Evolutionary conservation across 2,888 invertebrate genomes (phyloP).

Genomic region (Drosophila prostipennis): DNA sequence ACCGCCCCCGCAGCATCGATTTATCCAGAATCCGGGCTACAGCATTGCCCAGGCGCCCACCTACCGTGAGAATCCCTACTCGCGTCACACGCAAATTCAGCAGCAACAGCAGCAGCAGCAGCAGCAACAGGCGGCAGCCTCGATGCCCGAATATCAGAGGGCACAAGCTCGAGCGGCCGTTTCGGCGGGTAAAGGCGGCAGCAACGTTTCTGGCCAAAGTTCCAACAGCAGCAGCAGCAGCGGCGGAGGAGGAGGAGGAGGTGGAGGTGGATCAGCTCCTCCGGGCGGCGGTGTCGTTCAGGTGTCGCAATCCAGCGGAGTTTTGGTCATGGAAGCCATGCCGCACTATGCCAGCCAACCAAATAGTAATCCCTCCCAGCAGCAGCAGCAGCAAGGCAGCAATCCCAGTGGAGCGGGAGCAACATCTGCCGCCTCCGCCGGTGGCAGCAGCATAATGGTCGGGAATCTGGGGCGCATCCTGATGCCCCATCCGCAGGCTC

Average conservation of each 20-base stretch:
- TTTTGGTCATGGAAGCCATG: slow-evolving; percentile 70
- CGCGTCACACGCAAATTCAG: slow-evolving; percentile 82
- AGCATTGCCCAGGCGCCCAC: slow-evolving; percentile 81
- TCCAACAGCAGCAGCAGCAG: slow-evolving; percentile 69
- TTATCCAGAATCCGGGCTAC: slow-evolving; percentile 83
- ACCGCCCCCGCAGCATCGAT: slow-evolving; percentile 72
- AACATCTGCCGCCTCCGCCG: slow-evolving; percentile 47
- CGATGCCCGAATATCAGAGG: slow-evolving; percentile 47
- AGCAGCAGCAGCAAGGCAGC: slow-evolving; percentile 43
- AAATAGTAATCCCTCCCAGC: slow-evolving; percentile 54
- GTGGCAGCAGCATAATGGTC: slow-evolving; percentile 69
- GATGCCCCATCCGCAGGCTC: slow-evolving; percentile 62
- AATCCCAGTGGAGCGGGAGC: slow-evolving; percentile 44
- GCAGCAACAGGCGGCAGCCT: slow-evolving; percentile 53
- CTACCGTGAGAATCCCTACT: slow-evolving; percentile 83
- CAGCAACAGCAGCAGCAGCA: slow-evolving; percentile 61
- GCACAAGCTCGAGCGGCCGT: slow-evolving; percentile 57
- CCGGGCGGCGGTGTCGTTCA: slow-evolving; percentile 61
- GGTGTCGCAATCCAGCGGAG: slow-evolving; percentile 67
- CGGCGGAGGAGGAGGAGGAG: slow-evolving; percentile 47
- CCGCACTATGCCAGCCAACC: slow-evolving; percentile 63
- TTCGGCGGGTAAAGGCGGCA: slow-evolving; percentile 19
- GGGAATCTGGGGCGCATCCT: slow-evolving; percentile 73
- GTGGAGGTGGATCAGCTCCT: slow-evolving; percentile 50
- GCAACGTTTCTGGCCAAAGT: slow-evolving; percentile 58